Evolutionary conservation across 2,797 vertebrate species (phyloP).

Genomic region (Anabas testudineus): DNA sequence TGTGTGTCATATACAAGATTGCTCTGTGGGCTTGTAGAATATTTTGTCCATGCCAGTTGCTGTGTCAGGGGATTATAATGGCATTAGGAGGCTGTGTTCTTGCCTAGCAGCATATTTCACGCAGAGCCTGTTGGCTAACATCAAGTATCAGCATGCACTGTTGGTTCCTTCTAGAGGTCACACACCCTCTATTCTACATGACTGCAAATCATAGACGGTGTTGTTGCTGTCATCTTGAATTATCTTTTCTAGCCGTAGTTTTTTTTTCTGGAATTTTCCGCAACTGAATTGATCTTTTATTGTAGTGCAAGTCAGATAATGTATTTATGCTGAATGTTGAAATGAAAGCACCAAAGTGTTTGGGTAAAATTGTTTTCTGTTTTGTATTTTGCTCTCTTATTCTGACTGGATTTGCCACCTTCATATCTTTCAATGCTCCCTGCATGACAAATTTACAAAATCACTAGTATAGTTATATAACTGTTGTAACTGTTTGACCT

Average conservation of each 20-base stretch:
- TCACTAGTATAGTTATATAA: background rate
- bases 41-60: conserved; percentile 80
- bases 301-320: conserved; percentile 4
- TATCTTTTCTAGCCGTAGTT: conserved; percentile 34
- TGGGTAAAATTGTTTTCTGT: background rate
- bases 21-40: conserved; percentile 62
- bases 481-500: conserved; percentile 7
- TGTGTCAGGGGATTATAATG: conserved; percentile 81
- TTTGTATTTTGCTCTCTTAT: background rate
- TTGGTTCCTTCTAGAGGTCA: conserved; percentile 81
- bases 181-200: conserved; percentile 69
- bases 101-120: conserved; percentile 79
- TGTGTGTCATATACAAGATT: conserved; percentile 52
- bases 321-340: background rate
- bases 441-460: background rate
- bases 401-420: background rate
- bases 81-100: conserved; percentile 78
- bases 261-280: conserved; percentile 44
- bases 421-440: no score
- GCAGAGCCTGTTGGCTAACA: conserved; percentile 79
- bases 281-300: background rate
- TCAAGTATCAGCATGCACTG: conserved; percentile 83
- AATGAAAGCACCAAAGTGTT: background rate
- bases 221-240: conserved; percentile 65
- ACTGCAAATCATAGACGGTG: conserved; percentile 74